These are phyloP conservation scores for Mycetomoellerius zeteki DNA, from an alignment of 1,140 invertebrate species.

Conservation along the genomic window DNA sequence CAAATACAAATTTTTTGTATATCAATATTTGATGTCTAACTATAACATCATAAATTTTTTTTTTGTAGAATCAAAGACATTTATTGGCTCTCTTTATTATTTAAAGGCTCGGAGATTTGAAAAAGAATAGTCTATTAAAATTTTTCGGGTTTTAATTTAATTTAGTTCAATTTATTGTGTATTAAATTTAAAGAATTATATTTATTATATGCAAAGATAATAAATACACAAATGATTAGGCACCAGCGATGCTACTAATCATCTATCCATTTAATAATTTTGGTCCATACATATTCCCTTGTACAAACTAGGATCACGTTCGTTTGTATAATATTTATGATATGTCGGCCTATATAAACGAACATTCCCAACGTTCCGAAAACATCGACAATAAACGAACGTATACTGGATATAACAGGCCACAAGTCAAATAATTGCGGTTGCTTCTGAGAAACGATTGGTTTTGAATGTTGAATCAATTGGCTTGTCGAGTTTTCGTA, in stretches of 20 bases:
- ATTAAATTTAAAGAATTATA: no score
- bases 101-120: neutral
- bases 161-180: no score
- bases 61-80: neutral
- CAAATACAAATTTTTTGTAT: neutral
- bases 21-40: neutral
- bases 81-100: neutral
- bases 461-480: conserved; percentile 14
- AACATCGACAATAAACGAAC: neutral
- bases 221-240: no score
- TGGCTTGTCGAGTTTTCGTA: conserved; percentile 23
- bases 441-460: conserved; percentile 25
- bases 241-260: neutral
- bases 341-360: conserved; percentile 39
- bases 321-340: conserved; percentile 62
- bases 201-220: no score
- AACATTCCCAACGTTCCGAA: conserved; percentile 38
- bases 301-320: conserved; percentile 63
- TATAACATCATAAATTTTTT: neutral
- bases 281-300: conserved; percentile 65
- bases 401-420: neutral
- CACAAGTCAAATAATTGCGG: neutral
- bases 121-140: neutral
- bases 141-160: neutral
- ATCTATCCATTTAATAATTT: conserved; percentile 64